Conservation (phyloP, 1,140 invertebrate genomes). For the Asbolus verrucosus region DNA sequence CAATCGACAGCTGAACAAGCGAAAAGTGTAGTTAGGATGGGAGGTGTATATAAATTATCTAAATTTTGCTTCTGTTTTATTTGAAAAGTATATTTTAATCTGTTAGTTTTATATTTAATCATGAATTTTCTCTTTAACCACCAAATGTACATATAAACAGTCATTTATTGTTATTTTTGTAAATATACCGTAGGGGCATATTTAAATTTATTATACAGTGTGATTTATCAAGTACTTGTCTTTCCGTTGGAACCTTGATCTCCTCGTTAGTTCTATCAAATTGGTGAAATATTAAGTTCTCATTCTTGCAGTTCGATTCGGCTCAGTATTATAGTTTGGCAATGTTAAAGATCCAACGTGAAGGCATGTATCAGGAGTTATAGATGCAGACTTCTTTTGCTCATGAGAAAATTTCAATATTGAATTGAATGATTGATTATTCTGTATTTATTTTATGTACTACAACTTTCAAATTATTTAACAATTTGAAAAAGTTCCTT, state of each 20-base stretch:
- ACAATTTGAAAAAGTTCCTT: conserved; percentile 17
- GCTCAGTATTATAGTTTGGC: background rate
- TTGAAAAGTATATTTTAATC: conserved; percentile 20
- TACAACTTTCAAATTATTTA: conserved; percentile 25
- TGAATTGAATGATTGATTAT: too few relatives aligned
- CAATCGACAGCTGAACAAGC: conserved; percentile 25
- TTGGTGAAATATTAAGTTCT: conserved; percentile 24
- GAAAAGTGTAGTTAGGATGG: conserved; percentile 23
- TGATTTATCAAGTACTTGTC: conserved; percentile 29
- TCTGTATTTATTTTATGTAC: conserved; percentile 31
- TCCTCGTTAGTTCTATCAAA: conserved; percentile 24
- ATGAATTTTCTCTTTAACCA: conserved; percentile 43
- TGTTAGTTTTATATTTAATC: conserved; percentile 24
- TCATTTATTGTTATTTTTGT: conserved; percentile 49
- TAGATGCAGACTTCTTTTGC: conserved; percentile 2
- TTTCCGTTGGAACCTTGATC: conserved; percentile 32
- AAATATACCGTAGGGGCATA: conserved; percentile 43
- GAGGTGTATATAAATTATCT: conserved; percentile 25
- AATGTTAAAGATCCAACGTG: background rate
- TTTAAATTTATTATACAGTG: conserved; percentile 44
- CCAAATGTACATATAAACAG: conserved; percentile 50
- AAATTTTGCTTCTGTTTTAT: conserved; percentile 32
- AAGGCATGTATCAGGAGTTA: conserved; percentile 10
- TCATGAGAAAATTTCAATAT: background rate
- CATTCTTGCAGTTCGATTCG: too few relatives aligned